Evolutionary conservation across 2,113 vertebrate genomes (phyloP).

Genomic region (Oreochromis aureus): DNA sequence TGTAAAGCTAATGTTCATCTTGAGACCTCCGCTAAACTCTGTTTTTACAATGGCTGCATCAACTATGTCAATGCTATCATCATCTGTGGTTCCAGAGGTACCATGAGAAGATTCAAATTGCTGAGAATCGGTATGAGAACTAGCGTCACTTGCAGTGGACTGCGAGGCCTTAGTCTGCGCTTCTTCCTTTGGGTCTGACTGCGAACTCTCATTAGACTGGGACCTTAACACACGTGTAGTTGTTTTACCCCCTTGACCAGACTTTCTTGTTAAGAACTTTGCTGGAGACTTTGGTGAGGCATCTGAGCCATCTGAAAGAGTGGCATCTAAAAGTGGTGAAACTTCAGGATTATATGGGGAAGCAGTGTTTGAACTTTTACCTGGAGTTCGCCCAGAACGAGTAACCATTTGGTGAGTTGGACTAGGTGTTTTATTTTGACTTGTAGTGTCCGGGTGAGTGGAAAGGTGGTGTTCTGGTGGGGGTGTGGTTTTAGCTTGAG

Average conservation of each 20-base stretch:
- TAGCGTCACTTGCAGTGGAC: conserved; percentile 4
- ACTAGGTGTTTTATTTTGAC: conserved; percentile 16
- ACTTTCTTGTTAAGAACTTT: neutral
- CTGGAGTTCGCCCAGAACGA: conserved; percentile 52
- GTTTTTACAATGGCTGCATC: conserved; percentile 25
- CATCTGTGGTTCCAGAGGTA: conserved; percentile 35
- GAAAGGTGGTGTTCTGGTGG: neutral
- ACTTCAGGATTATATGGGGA: neutral
- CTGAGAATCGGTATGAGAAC: conserved; percentile 35
- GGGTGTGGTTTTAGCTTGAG: neutral
- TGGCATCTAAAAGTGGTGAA: neutral
- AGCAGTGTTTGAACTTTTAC: neutral
- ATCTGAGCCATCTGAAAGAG: neutral
- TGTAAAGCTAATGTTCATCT: conserved; percentile 43
- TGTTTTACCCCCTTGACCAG: neutral
- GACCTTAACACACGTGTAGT: neutral
- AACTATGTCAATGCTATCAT: conserved; percentile 49
- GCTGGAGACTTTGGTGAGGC: neutral
- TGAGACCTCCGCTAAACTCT: conserved; percentile 28
- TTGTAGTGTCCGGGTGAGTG: neutral
- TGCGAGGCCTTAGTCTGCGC: neutral
- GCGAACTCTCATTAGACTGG: neutral
- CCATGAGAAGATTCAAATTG: conserved; percentile 47
- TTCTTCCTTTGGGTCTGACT: neutral
- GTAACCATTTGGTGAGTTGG: conserved; percentile 39